These are phyloP conservation scores for Anoplopoma fimbria DNA, from an alignment of 2,113 vertebrate genomes.

Conservation along the genomic window DNA sequence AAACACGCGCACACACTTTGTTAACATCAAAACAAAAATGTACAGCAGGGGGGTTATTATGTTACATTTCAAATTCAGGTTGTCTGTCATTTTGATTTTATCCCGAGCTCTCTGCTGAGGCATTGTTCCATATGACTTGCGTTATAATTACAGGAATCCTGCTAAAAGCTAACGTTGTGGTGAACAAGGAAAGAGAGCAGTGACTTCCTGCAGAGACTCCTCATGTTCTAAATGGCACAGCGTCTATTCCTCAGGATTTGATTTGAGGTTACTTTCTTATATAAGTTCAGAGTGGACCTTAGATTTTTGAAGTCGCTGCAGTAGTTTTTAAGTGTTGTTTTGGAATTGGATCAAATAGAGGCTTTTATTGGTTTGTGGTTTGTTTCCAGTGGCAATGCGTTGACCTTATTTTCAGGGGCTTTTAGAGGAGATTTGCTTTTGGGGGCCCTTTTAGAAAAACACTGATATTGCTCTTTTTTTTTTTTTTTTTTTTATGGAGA, in stretches of 20 bases:
- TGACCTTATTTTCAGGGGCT: neutral
- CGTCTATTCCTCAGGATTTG: neutral
- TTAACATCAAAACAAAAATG: neutral
- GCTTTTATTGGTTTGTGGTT: neutral
- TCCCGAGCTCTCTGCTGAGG: neutral
- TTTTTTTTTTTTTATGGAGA: neutral
- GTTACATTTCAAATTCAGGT: neutral
- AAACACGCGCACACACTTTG: neutral
- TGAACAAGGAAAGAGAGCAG: neutral
- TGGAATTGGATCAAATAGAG: neutral
- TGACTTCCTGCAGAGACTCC: neutral
- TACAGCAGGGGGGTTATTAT: neutral
- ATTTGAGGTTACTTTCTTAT: neutral
- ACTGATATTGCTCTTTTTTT: neutral
- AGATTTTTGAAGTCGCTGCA: neutral
- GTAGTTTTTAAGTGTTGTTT: conserved; percentile 5
- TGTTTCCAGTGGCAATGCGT: neutral
- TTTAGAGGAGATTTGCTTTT: neutral
- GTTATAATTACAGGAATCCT: neutral
- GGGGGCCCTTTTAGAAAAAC: neutral
- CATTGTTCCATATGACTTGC: neutral
- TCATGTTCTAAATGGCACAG: neutral
- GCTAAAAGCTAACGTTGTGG: neutral
- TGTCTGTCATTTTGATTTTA: neutral
- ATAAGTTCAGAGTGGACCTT: neutral